Evolutionary conservation across 2,113 vertebrate genomes (phyloP), one percentile per base, ranked within the genome.

Genomic region (Dunckerocampus dactyliophorus): DNA sequence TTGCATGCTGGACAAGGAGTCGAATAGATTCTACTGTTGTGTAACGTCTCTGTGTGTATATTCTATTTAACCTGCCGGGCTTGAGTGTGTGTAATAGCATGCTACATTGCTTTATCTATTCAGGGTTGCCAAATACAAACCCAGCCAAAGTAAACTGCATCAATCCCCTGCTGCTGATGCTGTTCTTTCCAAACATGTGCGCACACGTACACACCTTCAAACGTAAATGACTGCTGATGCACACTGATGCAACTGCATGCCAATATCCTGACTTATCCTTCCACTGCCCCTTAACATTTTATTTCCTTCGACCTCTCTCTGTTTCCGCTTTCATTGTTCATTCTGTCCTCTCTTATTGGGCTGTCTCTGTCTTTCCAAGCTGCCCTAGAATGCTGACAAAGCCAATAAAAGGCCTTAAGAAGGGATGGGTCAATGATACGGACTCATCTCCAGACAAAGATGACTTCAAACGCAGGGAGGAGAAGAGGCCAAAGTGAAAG

Each of bases 161-260:
- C 79, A 62, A 63, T 77, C 77, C 72, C 73, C 84, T 45, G 70
- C 77, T 79, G 59, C 45, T 55, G 65, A 56, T 28, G 51, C 71
- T 47, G 62, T 59, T 62, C 55, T 55, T 66, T 77, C 73, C 72
- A 72, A 48, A 46, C 69, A 58, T 62, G 65, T 48, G 58, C 63
- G 39, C 62, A 22, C 60, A 31, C 46, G 65, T 10, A 24, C 50
- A 64, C 63, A 54, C 47, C 8, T 10, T 28, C 15, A n/a, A 47
- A 59, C 47, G 58, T 34, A 60, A 61, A 52, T 43, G 34, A 49
- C 51, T 56, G 53, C 77, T 87, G 82, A 88, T 79, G 85, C 82
- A 89, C 52, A 50, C 77, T 87, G 82, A 88, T 79, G 85, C 82
- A 89, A 87, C 65, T 43, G 7, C 59, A 52, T 59, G 68, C 66